Base-by-base conservation (phyloP, 2,113 vertebrate species). In the Acinonyx jubatus region DNA sequence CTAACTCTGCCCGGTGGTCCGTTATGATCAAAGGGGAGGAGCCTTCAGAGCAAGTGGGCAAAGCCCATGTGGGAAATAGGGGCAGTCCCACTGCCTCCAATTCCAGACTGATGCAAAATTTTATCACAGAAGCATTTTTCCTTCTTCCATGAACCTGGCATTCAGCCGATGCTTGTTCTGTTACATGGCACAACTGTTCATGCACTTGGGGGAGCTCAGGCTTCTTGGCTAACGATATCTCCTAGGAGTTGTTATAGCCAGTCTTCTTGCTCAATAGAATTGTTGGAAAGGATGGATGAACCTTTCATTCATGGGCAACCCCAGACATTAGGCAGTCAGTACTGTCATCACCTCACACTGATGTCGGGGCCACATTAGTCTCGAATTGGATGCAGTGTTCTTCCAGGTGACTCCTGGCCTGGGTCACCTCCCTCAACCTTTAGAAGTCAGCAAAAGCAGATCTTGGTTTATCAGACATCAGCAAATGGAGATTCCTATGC, bases 391-490 rank as follows among this genome's bases (percentile, higher is more conserved):
- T 23, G 21, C 15, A 21, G 21, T 21, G 6, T 36, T 87, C 66
- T 85, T 93, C 85, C 36, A 55, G 21, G 41, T 2, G 27, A 27
- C 19, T 73, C 61, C 38, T 29, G 41, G 3, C 33, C 55, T 57
- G 7, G 61, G 36, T 38, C 74, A 45, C n/a, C 15, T 91, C 80
- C 25, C 23, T 83, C n/a, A 36, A 16, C 6, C 29, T 66, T 88
- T 41, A 78, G 74, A 96, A 36, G 41, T 91, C 73, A 61, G 48
- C 68, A 69, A 95, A 98, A 23, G 65, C 91, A 57, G 92, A n/a
- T 82, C 61, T 97, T 96, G 31, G 1, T 95, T 97, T 94, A 61
- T 88, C 63, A 97, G 78, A 73, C 48, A 55, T 71, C 50, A 85
- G 29, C 29, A 5, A 50, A 69, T 12, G 48, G 92, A 48, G 25